phyloP scores from a whole-genome alignment of 2,113 vertebrate species.

The Microtus oregoni region DNA sequence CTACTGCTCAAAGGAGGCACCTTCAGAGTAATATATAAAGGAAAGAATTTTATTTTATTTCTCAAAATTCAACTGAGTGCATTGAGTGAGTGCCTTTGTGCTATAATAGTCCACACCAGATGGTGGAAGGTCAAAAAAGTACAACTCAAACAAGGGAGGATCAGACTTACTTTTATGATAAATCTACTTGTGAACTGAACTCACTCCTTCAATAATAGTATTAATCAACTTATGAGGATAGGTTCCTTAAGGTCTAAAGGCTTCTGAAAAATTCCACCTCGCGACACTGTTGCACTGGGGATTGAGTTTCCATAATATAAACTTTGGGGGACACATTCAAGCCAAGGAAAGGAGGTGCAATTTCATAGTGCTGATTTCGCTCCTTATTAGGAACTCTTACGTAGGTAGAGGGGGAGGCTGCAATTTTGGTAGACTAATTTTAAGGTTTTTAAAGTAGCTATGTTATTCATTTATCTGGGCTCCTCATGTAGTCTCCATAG shows the following conservation, averaged over 20 bases:
- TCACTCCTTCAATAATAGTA: background rate
- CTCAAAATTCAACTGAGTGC: background rate
- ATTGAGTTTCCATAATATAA: background rate
- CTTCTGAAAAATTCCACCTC: background rate
- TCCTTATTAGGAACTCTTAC: background rate
- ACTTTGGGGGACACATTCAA: background rate
- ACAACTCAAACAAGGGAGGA: background rate
- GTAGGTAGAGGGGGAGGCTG: background rate
- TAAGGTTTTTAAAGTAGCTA: constrained; percentile 22
- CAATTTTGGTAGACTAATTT: constrained; percentile 10
- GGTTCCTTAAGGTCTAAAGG: background rate
- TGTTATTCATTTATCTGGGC: background rate
- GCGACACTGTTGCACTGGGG: background rate
- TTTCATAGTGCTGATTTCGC: background rate
- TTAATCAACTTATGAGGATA: background rate
- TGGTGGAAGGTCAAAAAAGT: background rate
- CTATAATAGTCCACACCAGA: background rate
- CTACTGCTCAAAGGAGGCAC: background rate
- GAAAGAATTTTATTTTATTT: background rate
- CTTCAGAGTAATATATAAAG: background rate
- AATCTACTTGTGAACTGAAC: background rate
- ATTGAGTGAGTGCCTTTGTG: background rate
- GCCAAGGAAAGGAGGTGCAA: background rate
- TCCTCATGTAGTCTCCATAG: background rate
- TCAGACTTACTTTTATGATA: background rate